These are phyloP conservation scores for Centroberyx gerrardi DNA, from an alignment of 2,797 vertebrate species.

Conservation along the genomic window DNA sequence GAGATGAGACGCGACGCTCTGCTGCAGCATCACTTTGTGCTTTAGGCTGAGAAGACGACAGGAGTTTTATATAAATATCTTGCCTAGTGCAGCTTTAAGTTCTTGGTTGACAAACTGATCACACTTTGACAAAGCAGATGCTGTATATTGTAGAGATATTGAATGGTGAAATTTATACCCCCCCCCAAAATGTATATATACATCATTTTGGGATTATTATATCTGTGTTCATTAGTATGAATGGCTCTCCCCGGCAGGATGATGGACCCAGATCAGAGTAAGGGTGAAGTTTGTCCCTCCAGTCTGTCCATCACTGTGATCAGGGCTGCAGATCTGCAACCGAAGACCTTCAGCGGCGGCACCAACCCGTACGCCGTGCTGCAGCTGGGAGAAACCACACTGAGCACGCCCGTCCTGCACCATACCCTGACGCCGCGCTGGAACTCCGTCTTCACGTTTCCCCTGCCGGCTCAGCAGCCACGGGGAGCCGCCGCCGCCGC, in stretches of 20 bases:
- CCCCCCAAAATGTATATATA: too few relatives aligned
- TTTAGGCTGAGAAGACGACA: too few relatives aligned
- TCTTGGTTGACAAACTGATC: too few relatives aligned
- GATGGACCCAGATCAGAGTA: neutral
- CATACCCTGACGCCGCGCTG: slow-evolving; percentile 41
- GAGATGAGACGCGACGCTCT: too few relatives aligned
- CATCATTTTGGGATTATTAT: neutral
- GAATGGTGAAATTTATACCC: too few relatives aligned
- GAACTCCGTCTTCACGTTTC: slow-evolving; percentile 46
- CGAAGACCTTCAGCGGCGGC: slow-evolving; percentile 30
- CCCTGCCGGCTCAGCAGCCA: slow-evolving; percentile 20
- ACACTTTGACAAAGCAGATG: too few relatives aligned
- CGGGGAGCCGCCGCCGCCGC: too few relatives aligned
- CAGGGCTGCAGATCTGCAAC: slow-evolving; percentile 33
- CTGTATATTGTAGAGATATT: too few relatives aligned
- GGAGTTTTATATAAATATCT: too few relatives aligned
- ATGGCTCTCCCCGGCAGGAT: neutral
- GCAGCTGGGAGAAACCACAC: slow-evolving; percentile 43
- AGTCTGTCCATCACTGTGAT: slow-evolving; percentile 47
- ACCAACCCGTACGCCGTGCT: slow-evolving; percentile 47
- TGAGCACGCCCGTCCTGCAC: slow-evolving; percentile 32
- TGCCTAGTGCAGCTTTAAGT: too few relatives aligned
- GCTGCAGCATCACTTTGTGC: too few relatives aligned
- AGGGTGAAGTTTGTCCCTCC: slow-evolving; percentile 21
- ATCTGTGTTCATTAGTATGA: too few relatives aligned